Evolutionary conservation across 2,888 invertebrate genomes (phyloP).

Genomic region (Deilephila elpenor): DNA sequence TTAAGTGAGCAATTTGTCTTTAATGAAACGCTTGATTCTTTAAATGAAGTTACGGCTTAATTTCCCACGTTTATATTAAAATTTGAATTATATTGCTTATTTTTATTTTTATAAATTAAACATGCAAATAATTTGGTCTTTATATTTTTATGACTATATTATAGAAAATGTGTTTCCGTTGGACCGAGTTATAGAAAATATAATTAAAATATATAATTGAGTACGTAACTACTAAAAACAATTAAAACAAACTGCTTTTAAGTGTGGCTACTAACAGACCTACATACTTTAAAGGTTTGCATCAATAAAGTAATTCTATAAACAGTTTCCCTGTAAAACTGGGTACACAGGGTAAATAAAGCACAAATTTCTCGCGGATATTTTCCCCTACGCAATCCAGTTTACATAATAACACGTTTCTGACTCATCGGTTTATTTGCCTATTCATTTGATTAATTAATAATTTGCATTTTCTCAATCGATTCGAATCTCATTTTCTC

Average conservation of each 20-base stretch:
- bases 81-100: neutral
- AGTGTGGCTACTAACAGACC: too few species aligned
- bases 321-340: too few species aligned
- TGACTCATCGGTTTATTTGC: neutral
- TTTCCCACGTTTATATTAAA: neutral
- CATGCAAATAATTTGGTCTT: neutral
- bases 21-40: neutral
- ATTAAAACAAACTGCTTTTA: too few species aligned
- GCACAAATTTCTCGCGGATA: neutral
- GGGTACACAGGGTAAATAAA: too few species aligned
- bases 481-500: neutral
- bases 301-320: too few species aligned
- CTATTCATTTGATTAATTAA: neutral
- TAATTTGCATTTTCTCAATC: neutral
- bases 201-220: too few species aligned
- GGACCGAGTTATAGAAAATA: too few species aligned
- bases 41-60: neutral
- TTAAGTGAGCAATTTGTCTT: neutral
- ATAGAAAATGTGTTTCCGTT: neutral
- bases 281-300: too few species aligned
- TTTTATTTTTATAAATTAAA: neutral
- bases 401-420: neutral
- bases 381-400: neutral
- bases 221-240: too few species aligned
- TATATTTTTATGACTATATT: neutral